Base-by-base conservation (phyloP, 2,797 vertebrate genomes). In the Synaphobranchus kaupii region DNA sequence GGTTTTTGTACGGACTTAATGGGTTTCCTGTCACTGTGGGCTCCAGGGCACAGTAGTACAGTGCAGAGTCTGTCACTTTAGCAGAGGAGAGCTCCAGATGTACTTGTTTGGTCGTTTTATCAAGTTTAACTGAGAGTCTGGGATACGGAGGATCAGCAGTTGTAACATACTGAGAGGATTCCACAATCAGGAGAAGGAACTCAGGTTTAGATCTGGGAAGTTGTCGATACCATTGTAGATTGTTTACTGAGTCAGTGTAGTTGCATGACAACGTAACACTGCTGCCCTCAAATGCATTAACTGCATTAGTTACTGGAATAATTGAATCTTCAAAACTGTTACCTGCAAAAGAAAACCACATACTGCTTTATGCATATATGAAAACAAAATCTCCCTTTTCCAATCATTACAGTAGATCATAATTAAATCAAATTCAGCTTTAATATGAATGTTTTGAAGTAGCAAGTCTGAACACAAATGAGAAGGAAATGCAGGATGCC, bases 41-140 rank as follows among this genome's bases (percentile, higher is more conserved):
- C 60, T 66, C 22, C 60, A 90, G 44, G 86, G 90, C 90, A 89
- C 92, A 92, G 90, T 89, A 91, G 90, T 89, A 92, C 48, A 92
- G 47, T 83, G 73, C 88, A 81, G 87, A 54, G 89, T 92, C 91
- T 87, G 89, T 87, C 86, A 91, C 86, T 84, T 87, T 89, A 34
- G 66, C 88, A 0, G 0, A 5, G 84, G 88, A 54, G 84, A 88
- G 88, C 52, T 83, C 56, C 86, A 90, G 86, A 58, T 87, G 3
- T 25, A 39, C 39, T 39, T 8, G 31, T 7, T 6, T 85, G 39
- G 88, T 34, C 22, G 87, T 71, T n/a, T 82, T 9, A 44, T 88
- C 85, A 50, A 90, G 6, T 86, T 78, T 86, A 63, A 47, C 58
- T 83, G 80, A 84, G 17, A 88, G 63, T 39, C 84, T 22, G 22